phyloP scores from a whole-genome alignment of 2,888 invertebrate species.

The Netelia inedita region DNA sequence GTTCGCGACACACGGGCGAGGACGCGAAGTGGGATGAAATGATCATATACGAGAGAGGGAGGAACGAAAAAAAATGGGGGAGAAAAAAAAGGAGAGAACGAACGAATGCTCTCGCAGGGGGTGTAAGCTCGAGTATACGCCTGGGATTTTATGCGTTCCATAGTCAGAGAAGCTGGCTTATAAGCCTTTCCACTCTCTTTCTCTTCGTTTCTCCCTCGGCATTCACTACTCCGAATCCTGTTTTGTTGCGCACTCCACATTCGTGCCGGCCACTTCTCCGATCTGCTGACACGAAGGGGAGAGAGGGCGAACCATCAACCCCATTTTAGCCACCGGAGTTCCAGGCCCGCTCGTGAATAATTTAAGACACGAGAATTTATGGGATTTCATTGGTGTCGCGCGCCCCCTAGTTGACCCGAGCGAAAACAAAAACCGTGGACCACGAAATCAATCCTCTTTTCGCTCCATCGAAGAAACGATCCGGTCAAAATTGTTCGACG shows the following conservation, averaged over 20 bases:
- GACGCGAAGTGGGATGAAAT: neutral
- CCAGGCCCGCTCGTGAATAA: slow-evolving; percentile 20
- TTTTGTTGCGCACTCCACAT: neutral
- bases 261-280: neutral
- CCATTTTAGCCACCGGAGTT: slow-evolving; percentile 4
- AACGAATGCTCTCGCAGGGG: slow-evolving; percentile 39
- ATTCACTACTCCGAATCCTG: slow-evolving; percentile 1
- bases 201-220: neutral
- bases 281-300: neutral
- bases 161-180: slow-evolving; percentile 20
- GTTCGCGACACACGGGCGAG: slow-evolving; percentile 14
- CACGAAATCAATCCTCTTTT: neutral
- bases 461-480: neutral
- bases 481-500: neutral
- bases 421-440: neutral
- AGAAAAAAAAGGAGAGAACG: slow-evolving; percentile 11
- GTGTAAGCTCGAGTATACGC: slow-evolving; percentile 47
- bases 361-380: slow-evolving; percentile 5
- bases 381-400: neutral
- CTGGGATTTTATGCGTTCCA: slow-evolving; percentile 37
- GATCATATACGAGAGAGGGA: slow-evolving; percentile 23
- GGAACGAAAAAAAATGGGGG: neutral
- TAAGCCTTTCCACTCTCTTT: neutral
- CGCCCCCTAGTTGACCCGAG: neutral
- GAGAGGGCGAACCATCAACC: slow-evolving; percentile 1